Conservation (phyloP, 1,140 invertebrate species). For the Aphaenogaster floridana region DNA sequence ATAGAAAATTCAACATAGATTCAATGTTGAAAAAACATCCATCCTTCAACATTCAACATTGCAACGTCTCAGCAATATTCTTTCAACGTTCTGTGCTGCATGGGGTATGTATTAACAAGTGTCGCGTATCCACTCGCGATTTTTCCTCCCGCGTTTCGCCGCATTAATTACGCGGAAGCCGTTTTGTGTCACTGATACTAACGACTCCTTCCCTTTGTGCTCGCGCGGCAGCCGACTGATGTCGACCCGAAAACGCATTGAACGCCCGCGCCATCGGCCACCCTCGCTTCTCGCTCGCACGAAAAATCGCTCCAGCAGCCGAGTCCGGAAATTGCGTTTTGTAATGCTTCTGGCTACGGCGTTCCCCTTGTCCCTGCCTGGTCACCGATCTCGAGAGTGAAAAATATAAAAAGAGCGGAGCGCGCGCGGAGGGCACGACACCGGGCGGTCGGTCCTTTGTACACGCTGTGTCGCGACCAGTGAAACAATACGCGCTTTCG, state of each 20-base stretch:
- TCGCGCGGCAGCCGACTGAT: slow-evolving; percentile 68
- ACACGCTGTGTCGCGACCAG: slow-evolving; percentile 54
- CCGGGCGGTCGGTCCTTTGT: slow-evolving; percentile 67
- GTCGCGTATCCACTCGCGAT: not conserved
- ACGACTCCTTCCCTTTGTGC: slow-evolving; percentile 62
- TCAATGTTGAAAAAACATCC: no score
- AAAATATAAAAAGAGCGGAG: slow-evolving; percentile 73
- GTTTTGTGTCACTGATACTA: slow-evolving; percentile 67
- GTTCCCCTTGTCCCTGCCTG: not conserved
- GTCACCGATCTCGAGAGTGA: slow-evolving; percentile 57
- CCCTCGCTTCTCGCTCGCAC: slow-evolving; percentile 53
- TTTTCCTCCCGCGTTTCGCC: slow-evolving; percentile 41
- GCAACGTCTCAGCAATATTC: no score
- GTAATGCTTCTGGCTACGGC: slow-evolving; percentile 74
- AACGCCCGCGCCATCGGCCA: slow-evolving; percentile 39
- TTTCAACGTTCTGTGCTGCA: no score
- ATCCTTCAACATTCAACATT: no score
- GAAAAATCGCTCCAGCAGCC: slow-evolving; percentile 66
- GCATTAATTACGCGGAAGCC: slow-evolving; percentile 72
- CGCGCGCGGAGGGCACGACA: not conserved
- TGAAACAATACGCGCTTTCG: slow-evolving; percentile 79
- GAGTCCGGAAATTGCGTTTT: slow-evolving; percentile 80
- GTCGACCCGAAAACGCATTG: slow-evolving; percentile 68
- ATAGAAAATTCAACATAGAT: no score
- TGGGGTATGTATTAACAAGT: slow-evolving; percentile 11